A percentile compares a stretch with the other conserved stretches of the same genome.
These are phyloP conservation scores for Glyptemys insculpta DNA, from an alignment of 2,797 vertebrate genomes.

Conservation along the genomic window DNA sequence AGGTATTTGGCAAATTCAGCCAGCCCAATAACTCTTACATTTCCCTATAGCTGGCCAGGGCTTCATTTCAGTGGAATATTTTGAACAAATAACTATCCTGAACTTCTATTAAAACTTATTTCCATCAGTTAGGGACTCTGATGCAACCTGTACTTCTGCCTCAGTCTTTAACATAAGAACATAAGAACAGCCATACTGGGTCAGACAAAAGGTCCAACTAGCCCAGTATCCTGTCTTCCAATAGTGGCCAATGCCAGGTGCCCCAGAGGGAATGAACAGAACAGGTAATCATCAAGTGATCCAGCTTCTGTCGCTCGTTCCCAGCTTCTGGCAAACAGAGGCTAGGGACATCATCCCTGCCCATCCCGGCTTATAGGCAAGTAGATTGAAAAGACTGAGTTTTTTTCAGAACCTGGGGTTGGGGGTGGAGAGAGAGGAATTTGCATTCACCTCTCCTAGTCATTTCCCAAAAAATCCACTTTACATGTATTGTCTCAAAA, in stretches of 20 bases:
- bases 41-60: neutral
- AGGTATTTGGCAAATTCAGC: constrained; percentile 49
- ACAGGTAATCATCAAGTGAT: no score
- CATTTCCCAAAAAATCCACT: neutral
- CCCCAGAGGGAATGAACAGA: no score
- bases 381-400: neutral
- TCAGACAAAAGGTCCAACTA: no score
- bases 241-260: no score
- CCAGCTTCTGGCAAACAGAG: no score
- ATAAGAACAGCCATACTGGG: no score
- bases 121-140: constrained; percentile 22
- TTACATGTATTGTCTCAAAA: neutral
- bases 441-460: neutral
- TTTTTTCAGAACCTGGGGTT: neutral
- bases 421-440: neutral
- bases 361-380: no score
- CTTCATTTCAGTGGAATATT: constrained; percentile 36
- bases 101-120: constrained; percentile 16
- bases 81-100: neutral
- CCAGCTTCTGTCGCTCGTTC: no score
- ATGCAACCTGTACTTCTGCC: constrained; percentile 35
- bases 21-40: constrained; percentile 10
- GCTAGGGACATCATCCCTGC: no score
- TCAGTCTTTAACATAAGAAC: neutral
- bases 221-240: no score